Evolutionary conservation across 2,888 invertebrate species (phyloP), one percentile per base, ranked within the genome.

Genomic region (Toxonevra muliebris): DNA sequence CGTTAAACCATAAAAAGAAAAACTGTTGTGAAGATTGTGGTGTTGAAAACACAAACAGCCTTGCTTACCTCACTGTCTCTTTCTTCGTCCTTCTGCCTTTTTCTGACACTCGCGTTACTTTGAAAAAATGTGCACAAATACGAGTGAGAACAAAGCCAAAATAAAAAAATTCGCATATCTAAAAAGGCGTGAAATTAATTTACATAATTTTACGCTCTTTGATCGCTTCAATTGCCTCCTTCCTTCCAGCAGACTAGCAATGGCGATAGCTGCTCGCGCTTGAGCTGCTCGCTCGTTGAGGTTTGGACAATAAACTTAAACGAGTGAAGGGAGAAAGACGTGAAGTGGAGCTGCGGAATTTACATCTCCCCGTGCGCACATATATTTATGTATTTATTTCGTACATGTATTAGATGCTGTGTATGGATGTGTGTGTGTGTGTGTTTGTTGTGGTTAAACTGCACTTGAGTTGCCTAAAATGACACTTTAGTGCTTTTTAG

Each of bases 121-220:
- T 15, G 48, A 48, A 15, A n/a, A 48, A 15, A 48, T 48, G 48
- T n/a, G 48, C 48, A 15, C 19, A 10, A n/a, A 1, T 53, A n/a
- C 13, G 41, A 15, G 57, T 48, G 57, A 41, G 19, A 40, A 41
- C 30, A 19, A 55, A 15, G 30, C 3, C 42, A 41, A 58, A 17
- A 13, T 54, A 58, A 75, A 73, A 71, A 79, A 71, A 69, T 59
- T 69, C 76, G 80, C 77, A 79, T 82, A 83, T 82, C 81, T 84
- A 83, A 85, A 84, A 85, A 85, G 85, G 85, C 84, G 84, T 85
- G 85, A 85, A 85, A 85, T 84, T 85, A 84, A 85, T 85, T 85
- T 85, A 83, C 84, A 85, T 85, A 85, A 85, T 83, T 84, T 83
- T 80, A 79, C 82, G 85, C 81, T 81, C 83, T 82, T 84, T 84